phyloP scores from a whole-genome alignment of 37 sponge, comb jelly and placozoan species.

The Hormiphora californensis region DNA sequence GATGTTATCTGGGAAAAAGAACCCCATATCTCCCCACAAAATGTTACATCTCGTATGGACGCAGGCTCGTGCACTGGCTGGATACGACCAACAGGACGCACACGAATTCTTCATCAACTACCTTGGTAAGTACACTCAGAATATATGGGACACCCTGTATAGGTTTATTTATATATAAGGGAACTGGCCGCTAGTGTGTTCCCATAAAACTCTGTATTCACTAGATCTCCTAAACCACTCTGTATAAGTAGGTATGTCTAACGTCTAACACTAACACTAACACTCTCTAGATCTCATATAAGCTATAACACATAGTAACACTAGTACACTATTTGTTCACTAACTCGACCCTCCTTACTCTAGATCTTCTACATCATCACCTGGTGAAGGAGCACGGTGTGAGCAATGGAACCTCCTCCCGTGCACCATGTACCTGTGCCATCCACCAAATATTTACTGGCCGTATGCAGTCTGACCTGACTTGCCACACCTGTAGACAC shows the following conservation, averaged over 20 bases:
- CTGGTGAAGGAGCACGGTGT: conserved; percentile 65
- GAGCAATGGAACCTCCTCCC: conserved; percentile 56
- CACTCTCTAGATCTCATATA: too few relatives aligned
- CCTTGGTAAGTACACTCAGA: too few relatives aligned
- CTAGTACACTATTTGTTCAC: too few relatives aligned
- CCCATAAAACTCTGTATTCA: too few relatives aligned
- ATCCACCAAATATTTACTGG: conserved; percentile 89
- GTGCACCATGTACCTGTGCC: conserved; percentile 60
- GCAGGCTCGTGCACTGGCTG: conserved; percentile 89
- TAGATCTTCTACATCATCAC: conserved; percentile 89
- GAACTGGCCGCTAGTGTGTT: too few relatives aligned
- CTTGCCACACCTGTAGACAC: conserved; percentile 54
- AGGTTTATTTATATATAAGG: too few relatives aligned
- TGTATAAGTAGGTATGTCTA: too few relatives aligned
- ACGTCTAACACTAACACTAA: too few relatives aligned
- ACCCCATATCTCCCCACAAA: conserved; percentile 79
- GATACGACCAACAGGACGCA: conserved; percentile 98
- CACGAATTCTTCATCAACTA: conserved; percentile 93
- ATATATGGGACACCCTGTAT: too few relatives aligned
- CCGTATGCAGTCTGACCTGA: conserved; percentile 56
- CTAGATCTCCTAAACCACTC: too few relatives aligned
- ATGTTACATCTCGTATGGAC: conserved; percentile 91
- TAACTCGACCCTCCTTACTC: too few relatives aligned
- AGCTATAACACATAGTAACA: too few relatives aligned
- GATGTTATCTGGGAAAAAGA: conserved; percentile 77